Percentiles rank a stretch among this genome's conserved stretches.
Evolutionary conservation across 2,797 vertebrate genomes (phyloP).

Genomic region (Lagocephalus sceleratus): DNA sequence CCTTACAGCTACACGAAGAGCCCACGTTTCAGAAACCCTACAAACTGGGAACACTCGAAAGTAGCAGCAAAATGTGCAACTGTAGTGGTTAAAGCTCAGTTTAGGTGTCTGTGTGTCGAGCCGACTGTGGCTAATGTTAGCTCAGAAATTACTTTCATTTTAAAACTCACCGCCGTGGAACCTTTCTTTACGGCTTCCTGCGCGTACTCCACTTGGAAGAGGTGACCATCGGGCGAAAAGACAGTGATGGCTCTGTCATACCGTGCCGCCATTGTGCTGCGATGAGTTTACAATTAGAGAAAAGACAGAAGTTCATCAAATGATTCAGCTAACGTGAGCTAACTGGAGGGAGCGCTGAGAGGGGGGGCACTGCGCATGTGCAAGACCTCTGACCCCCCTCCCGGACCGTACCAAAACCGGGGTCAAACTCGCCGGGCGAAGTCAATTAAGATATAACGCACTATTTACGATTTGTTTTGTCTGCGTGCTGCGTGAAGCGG

Average conservation of each 20-base stretch:
- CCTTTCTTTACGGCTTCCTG: slow-evolving; percentile 90
- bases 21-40: neutral
- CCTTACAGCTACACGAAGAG: no score
- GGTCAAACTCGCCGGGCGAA: no score
- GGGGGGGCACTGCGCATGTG: slow-evolving; percentile 50
- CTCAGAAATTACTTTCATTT: slow-evolving; percentile 36
- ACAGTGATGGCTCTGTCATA: slow-evolving; percentile 90
- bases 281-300: slow-evolving; percentile 24
- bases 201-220: slow-evolving; percentile 90
- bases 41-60: neutral
- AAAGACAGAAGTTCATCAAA: slow-evolving; percentile 34
- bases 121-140: slow-evolving; percentile 38
- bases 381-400: slow-evolving; percentile 60
- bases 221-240: slow-evolving; percentile 87
- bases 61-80: neutral
- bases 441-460: no score
- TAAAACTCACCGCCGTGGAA: slow-evolving; percentile 82
- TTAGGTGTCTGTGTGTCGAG: slow-evolving; percentile 33
- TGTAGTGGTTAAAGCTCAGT: neutral
- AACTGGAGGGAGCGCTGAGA: slow-evolving; percentile 1
- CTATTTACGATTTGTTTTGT: no score
- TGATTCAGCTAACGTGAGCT: slow-evolving; percentile 66
- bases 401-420: slow-evolving; percentile 37
- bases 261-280: slow-evolving; percentile 78
- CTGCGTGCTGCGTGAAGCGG: neutral